A percentile compares a stretch with the other conserved stretches of the same genome.
Conservation (phyloP, 2,113 vertebrate species). For the Vulpes lagopus region DNA sequence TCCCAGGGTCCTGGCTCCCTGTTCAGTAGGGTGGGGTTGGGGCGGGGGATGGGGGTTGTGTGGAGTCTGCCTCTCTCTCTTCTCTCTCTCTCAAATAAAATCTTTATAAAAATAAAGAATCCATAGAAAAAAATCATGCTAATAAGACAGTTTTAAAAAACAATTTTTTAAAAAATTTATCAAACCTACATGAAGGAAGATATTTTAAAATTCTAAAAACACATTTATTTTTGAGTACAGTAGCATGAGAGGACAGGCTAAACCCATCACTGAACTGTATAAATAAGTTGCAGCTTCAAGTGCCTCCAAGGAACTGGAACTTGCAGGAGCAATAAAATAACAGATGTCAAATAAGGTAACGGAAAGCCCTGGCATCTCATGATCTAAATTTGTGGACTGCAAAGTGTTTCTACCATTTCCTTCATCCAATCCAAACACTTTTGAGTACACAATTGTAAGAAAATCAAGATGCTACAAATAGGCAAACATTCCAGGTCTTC, state of each 20-base stretch:
- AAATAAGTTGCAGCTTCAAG: neutral
- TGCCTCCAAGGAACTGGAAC: neutral
- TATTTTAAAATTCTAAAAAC: neutral
- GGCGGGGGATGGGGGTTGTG: no score
- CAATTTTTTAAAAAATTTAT: neutral
- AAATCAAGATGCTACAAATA: neutral
- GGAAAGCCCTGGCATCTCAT: neutral
- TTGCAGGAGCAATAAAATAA: neutral
- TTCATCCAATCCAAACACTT: neutral
- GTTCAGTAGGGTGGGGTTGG: no score
- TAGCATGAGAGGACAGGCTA: no score
- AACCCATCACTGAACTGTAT: neutral
- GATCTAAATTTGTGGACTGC: neutral
- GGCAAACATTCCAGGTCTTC: neutral
- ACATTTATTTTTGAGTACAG: neutral
- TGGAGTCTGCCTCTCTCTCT: no score
- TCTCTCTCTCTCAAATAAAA: no score
- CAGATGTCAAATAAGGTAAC: conserved; percentile 5
- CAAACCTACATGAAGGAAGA: neutral
- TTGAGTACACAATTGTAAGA: neutral
- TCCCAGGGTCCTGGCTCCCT: no score
- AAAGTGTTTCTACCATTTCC: neutral
- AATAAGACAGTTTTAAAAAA: neutral
- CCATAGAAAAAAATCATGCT: neutral
- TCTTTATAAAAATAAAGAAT: neutral